phyloP scores from a whole-genome alignment of 2,797 vertebrate genomes.

The Sebastes taczanowskii region DNA sequence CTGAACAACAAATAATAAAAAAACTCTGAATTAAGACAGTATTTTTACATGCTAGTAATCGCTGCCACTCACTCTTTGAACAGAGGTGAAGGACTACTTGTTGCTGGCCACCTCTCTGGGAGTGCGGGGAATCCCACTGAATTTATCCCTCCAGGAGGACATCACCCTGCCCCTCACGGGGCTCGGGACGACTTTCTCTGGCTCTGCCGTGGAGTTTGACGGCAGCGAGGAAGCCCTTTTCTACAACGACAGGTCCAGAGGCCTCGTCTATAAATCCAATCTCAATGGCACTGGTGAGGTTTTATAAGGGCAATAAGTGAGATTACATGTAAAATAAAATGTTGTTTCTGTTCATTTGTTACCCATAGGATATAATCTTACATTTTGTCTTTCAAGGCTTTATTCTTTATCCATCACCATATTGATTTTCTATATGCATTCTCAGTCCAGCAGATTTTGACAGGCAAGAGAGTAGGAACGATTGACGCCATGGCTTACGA shows the following conservation, averaged over 20 bases:
- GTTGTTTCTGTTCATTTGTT: not conserved
- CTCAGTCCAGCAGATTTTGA: slow-evolving; percentile 76
- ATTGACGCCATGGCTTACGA: slow-evolving; percentile 82
- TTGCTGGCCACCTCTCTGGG: slow-evolving; percentile 68
- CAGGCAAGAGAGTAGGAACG: slow-evolving; percentile 73
- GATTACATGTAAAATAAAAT: not conserved
- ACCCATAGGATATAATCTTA: not conserved
- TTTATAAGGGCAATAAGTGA: not conserved
- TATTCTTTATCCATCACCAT: not conserved
- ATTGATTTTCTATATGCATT: not conserved
- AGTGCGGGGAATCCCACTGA: slow-evolving; percentile 81
- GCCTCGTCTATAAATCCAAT: slow-evolving; percentile 76
- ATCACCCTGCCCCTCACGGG: slow-evolving; percentile 77
- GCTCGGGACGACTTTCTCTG: slow-evolving; percentile 57
- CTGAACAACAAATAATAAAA: not conserved
- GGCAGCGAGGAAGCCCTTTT: slow-evolving; percentile 68
- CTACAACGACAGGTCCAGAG: slow-evolving; percentile 74
- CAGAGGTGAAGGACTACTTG: slow-evolving; percentile 81
- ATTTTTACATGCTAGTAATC: not conserved
- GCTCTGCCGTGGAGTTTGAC: slow-evolving; percentile 79
- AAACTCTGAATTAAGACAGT: not conserved
- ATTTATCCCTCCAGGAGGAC: slow-evolving; percentile 78
- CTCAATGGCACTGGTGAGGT: slow-evolving; percentile 77
- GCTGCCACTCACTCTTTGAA: slow-evolving; percentile 6
- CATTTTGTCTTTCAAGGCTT: not conserved